Base-by-base conservation (phyloP, 1,140 invertebrate species). In the Amyelois transitella region DNA sequence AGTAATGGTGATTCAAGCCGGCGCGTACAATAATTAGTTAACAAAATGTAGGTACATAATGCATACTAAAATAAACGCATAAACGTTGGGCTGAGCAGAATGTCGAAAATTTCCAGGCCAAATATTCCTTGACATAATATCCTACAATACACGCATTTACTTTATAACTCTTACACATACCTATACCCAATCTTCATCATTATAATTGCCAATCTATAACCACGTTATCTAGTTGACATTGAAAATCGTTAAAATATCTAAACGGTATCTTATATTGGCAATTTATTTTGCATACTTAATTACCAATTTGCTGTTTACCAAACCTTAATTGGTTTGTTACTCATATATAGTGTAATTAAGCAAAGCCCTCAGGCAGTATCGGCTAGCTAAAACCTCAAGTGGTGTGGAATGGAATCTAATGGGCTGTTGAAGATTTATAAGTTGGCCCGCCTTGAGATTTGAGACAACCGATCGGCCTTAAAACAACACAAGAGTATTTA, bases 341-440 rank as follows among this genome's bases (percentile, higher is more conserved):
- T 38, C 32, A 38, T 14, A 38, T 4, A 38, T 38, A 38, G 32
- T 38, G 20, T 21, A 48, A 48, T 53, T 53, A 53, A 53, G 18
- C n/a, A 22, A 44, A 44, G 51, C 51, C 51, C 25, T 20, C 20
- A 21, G 51, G 51, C 51, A 17, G n/a, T 38, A 14, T 43, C 50
- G 20, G 25, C 17, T 12, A 21, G 50, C 14, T 52, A 44, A 20
- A 53, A 43, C 14, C 20, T 21, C 38, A 53, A 48, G 45, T 44
- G 51, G 20, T 43, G 10, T 24, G 19, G 21, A 53, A 44, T 53
- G 38, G 38, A 38, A 53, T 44, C 43, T 43, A 53, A 53, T 53
- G 44, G 51, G 19, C 8, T 53, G 51, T 24, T 53, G n/a, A 45
- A 53, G 51, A 44, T 53, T 53, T 52, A 52, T 52, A 43, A 17